These are phyloP conservation scores for Scaptomyza graminum DNA, from an alignment of 1,140 invertebrate genomes.

Conservation along the genomic window DNA sequence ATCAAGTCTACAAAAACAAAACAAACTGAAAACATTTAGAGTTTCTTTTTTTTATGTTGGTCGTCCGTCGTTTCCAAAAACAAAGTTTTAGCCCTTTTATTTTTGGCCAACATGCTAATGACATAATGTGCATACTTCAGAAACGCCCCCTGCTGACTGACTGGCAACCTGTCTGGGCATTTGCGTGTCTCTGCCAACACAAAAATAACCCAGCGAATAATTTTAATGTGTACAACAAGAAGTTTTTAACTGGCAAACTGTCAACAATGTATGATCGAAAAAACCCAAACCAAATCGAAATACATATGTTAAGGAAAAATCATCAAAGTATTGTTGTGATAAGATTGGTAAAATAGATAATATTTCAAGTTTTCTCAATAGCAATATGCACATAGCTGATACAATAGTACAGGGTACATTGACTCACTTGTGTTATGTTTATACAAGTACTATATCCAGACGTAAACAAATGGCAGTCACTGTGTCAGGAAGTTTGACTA, in stretches of 20 bases:
- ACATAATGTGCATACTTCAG: constrained; percentile 81
- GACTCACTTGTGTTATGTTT: constrained; percentile 58
- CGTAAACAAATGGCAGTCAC: constrained; percentile 78
- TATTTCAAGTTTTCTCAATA: neutral
- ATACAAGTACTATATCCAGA: constrained; percentile 50
- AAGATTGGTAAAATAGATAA: neutral
- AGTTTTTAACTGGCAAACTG: neutral
- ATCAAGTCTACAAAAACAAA: constrained; percentile 40
- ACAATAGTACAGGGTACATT: constrained; percentile 22
- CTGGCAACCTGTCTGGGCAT: constrained; percentile 43
- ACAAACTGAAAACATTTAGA: constrained; percentile 21
- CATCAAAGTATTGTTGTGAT: neutral
- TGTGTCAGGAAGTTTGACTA: constrained; percentile 82
- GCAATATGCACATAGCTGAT: neutral
- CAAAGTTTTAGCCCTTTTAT: constrained; percentile 65
- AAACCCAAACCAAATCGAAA: neutral
- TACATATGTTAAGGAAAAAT: neutral
- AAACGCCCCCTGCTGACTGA: constrained; percentile 52
- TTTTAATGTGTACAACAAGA: neutral
- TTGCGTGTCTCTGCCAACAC: constrained; percentile 61
- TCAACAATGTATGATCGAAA: neutral
- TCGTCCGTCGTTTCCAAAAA: constrained; percentile 24
- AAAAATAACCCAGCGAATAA: constrained; percentile 24
- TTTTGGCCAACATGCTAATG: constrained; percentile 79
- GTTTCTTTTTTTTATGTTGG: constrained; percentile 18